Evolutionary conservation across 2,113 vertebrate species (phyloP).

Genomic region (Progne subis): DNA sequence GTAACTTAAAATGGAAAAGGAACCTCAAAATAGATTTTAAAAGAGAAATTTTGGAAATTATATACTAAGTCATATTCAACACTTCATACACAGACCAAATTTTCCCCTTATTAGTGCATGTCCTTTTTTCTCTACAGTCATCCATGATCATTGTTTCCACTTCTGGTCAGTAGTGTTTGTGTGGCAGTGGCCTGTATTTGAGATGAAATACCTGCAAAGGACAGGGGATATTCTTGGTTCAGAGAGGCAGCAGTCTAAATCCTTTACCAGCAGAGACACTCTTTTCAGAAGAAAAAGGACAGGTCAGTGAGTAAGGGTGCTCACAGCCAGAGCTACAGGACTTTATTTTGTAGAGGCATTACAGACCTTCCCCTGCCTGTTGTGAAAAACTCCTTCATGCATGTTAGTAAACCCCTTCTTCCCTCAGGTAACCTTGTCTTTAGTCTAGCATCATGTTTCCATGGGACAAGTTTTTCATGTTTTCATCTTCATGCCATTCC

Average conservation of each 20-base stretch:
- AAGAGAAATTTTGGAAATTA: background rate
- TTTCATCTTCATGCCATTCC: background rate
- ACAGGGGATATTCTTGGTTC: background rate
- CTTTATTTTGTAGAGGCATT: background rate
- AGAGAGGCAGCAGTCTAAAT: background rate
- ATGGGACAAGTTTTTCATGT: background rate
- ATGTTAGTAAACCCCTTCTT: background rate
- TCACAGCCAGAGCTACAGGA: background rate
- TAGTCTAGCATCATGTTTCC: background rate
- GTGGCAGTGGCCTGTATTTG: background rate
- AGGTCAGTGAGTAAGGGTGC: background rate
- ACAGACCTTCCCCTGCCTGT: background rate
- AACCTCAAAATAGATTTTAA: background rate
- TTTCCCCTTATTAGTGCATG: background rate
- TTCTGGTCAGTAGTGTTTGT: background rate
- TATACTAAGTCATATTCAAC: background rate
- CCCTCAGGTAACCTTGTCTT: background rate
- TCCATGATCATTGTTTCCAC: background rate
- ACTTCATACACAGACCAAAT: background rate
- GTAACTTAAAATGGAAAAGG: conserved; percentile 5
- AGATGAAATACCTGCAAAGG: background rate
- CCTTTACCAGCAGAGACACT: background rate
- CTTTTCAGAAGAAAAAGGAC: background rate
- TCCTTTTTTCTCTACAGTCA: background rate
- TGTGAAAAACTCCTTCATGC: background rate